Evolutionary conservation across 2,797 vertebrate genomes (phyloP), one percentile per base, ranked within the genome.

Genomic region (Paedocypris micromegethes): DNA sequence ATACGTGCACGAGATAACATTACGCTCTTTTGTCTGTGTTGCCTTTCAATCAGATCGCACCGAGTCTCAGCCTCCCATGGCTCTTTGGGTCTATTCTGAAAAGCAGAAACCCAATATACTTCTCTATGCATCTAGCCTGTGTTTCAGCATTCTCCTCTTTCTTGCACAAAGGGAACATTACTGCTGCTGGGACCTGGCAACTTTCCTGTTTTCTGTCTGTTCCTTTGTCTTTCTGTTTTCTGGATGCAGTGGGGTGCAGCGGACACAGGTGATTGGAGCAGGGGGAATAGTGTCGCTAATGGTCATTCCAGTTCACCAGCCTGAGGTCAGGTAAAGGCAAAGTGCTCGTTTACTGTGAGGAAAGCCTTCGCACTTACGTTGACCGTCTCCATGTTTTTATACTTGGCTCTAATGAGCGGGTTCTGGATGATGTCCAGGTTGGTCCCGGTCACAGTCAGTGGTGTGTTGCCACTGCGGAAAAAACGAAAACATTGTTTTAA

Each of bases 391-490:
- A 92, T 92, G 37, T 86, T 88, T 9, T 93, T 94, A 0, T 97
- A 94, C 80, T 95, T 97, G 77, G 95, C 96, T 76, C 97, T 89
- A 86, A 99, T 94, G 80, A 94, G 92, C 2, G 97, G 97, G 45
- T 91, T 95, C 79, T 98, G 94, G 75, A 98, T 98, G 77, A 98
- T 94, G 85, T 98, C 93, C 84, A 99, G 88, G 80, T 98, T 95
- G 9, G 93, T 96, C 48, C 97, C 97, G 60, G 92, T 95, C 66
- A 99, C 95, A 0, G 91, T 93, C 68, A 99, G 90, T n/a, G 93
- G 94, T 7, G 97, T 99, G 74, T 96, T 89, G 52, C 96, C 97
- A 73, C 97, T 99, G 77, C 23, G 40, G 72, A 52, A 58, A 64
- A 44, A 7, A 37, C 7, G 23, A 73, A n/a, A 38, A 61, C 45